These are phyloP conservation scores for Ligdia adustata DNA, from an alignment of 2,888 invertebrate genomes.

Conservation along the genomic window DNA sequence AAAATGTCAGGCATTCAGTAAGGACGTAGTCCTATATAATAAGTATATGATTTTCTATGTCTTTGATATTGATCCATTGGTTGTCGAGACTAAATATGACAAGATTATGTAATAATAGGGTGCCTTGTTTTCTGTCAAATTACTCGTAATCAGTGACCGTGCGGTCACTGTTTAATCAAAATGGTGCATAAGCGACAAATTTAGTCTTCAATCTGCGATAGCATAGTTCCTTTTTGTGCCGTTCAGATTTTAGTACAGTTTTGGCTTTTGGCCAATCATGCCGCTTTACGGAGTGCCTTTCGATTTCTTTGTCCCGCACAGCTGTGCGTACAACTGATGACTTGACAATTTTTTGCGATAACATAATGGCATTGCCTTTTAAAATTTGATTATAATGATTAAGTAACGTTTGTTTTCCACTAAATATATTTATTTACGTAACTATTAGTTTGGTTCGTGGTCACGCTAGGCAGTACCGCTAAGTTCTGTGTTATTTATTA, in stretches of 20 bases:
- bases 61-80: too few relatives aligned
- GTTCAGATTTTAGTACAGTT: constrained; percentile 24
- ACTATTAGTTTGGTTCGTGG: constrained; percentile 2
- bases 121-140: too few relatives aligned
- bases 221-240: constrained; percentile 22
- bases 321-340: constrained; percentile 28
- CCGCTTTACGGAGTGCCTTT: constrained; percentile 33
- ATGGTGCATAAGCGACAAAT: constrained; percentile 12
- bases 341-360: constrained; percentile 24
- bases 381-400: constrained; percentile 20
- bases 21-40: too few relatives aligned
- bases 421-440: constrained; percentile 1
- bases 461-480: constrained; percentile 3
- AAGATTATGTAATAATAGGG: too few relatives aligned
- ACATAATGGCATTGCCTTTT: constrained; percentile 10
- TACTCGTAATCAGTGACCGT: too few relatives aligned
- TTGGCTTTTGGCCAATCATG: constrained; percentile 36
- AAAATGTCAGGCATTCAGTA: too few relatives aligned
- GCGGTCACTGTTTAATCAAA: too few relatives aligned
- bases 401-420: constrained; percentile 24
- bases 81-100: too few relatives aligned
- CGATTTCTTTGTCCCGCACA: constrained; percentile 45
- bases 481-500: neutral
- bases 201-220: constrained; percentile 8
- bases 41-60: too few relatives aligned